phyloP scores from a whole-genome alignment of 2,888 invertebrate genomes.

The Melieria omissa region DNA sequence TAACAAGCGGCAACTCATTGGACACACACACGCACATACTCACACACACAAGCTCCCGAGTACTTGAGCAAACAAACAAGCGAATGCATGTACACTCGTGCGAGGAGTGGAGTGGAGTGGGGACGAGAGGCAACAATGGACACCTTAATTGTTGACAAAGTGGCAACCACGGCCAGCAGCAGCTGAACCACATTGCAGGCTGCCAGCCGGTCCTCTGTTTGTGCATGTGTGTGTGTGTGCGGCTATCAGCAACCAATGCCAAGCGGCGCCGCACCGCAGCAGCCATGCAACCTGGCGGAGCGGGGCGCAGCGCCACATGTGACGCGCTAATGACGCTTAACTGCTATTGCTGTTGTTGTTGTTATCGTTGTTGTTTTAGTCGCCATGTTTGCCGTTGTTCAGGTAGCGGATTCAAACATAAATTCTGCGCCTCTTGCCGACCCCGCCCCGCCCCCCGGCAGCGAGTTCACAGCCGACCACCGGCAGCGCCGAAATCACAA shows the following conservation, averaged over 20 bases:
- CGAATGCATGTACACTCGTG: slow-evolving; percentile 1
- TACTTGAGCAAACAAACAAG: slow-evolving; percentile 2
- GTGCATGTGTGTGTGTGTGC: background rate
- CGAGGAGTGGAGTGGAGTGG: background rate
- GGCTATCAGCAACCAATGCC: background rate
- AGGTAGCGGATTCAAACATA: too few relatives aligned
- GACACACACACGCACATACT: slow-evolving; percentile 14
- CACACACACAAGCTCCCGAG: slow-evolving; percentile 6
- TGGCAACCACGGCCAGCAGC: slow-evolving; percentile 30
- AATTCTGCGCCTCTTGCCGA: too few relatives aligned
- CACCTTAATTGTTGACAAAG: slow-evolving; percentile 36
- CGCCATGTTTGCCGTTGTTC: background rate
- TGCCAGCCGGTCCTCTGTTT: background rate
- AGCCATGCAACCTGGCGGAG: background rate
- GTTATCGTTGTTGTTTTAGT: slow-evolving; percentile 3
- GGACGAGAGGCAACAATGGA: slow-evolving; percentile 20
- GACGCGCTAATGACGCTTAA: slow-evolving; percentile 14
- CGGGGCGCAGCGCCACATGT: background rate
- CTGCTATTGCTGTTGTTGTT: slow-evolving; percentile 1
- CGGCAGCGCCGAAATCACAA: too few relatives aligned
- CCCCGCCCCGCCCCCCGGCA: too few relatives aligned
- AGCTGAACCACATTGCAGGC: background rate
- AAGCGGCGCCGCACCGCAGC: background rate
- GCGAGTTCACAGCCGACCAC: too few relatives aligned
- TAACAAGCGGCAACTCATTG: slow-evolving; percentile 38